Conservation (phyloP, 2,797 vertebrate genomes). For the Protosalanx chinensis region DNA sequence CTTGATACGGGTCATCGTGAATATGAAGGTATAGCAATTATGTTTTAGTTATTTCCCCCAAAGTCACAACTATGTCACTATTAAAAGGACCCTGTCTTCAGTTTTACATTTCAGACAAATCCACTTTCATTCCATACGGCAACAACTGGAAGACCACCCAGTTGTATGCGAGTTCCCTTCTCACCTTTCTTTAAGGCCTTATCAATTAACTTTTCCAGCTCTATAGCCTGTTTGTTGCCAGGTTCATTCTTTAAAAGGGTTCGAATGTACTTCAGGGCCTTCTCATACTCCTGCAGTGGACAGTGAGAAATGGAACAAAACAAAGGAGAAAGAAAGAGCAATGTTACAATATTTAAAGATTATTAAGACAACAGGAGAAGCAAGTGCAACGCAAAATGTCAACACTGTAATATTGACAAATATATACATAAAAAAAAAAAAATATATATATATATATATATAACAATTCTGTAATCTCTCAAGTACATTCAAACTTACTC, state of each 20-base stretch:
- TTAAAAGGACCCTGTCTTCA: too few species aligned
- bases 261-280: conserved; percentile 82
- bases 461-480: too few species aligned
- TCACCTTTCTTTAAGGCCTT: conserved; percentile 88
- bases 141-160: neutral
- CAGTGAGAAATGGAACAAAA: neutral
- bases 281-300: conserved; percentile 81
- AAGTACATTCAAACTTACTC: too few species aligned
- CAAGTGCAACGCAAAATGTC: neutral
- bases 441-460: too few species aligned
- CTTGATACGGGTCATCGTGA: too few species aligned
- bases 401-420: too few species aligned
- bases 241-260: conserved; percentile 84
- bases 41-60: too few species aligned
- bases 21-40: too few species aligned
- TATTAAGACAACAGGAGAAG: neutral
- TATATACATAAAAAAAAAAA: too few species aligned
- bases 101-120: too few species aligned
- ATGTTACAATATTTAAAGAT: neutral
- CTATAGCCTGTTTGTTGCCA: conserved; percentile 84
- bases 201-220: conserved; percentile 85
- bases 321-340: neutral
- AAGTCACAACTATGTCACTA: too few species aligned
- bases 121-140: too few species aligned
- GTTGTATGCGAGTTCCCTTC: neutral